Evolutionary conservation across 2,888 invertebrate genomes (phyloP), one percentile per base, ranked within the genome.

Genomic region (Eudemis profundana): DNA sequence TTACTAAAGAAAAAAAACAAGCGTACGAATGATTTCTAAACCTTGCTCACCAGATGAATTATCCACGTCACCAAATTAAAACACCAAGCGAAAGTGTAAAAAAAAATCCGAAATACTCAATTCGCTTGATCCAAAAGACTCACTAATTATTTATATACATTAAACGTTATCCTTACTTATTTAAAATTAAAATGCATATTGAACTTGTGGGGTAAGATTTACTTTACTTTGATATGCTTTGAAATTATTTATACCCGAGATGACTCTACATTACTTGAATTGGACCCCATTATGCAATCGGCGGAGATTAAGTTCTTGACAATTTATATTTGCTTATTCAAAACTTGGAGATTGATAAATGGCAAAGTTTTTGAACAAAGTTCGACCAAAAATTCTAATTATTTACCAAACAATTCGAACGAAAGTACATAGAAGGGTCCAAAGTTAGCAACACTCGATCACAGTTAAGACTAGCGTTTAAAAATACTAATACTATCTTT

Each of bases 141-240:
- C 42, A n/a, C 33, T 63, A 36, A 63, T 61, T 42, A 50, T 51
- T 62, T 56, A 56, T 63, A 15, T 64, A 64, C 50, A 57, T 44
- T 51, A 21, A 47, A 42, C 8, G 21, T 46, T 46, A 38, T 46
- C 46, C 17, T 53, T 44, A 40, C 54, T 56, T 23, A 44, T 36
- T 56, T 15, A 44, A 12, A 29, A 33, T 60, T 17, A 46, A 42
- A 57, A 59, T 4, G 29, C 44, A 27, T 21, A 33, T 50, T 8
- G 40, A 29, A 57, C 4, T 23, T 57, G 44, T 14, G 64, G 50
- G 33, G 23, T 51, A 44, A 33, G 10, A 57, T 33, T 63, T 49
- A 56, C 14, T 57, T 63, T 33, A 49, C 17, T 36, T 57, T 64
- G 64, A 64, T 64, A 64, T 64, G 64, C 64, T 59, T 63, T 40